Evolutionary conservation across 2,113 vertebrate genomes (phyloP), one percentile per base, ranked within the genome.

Genomic region (Thalassoma bifasciatum): DNA sequence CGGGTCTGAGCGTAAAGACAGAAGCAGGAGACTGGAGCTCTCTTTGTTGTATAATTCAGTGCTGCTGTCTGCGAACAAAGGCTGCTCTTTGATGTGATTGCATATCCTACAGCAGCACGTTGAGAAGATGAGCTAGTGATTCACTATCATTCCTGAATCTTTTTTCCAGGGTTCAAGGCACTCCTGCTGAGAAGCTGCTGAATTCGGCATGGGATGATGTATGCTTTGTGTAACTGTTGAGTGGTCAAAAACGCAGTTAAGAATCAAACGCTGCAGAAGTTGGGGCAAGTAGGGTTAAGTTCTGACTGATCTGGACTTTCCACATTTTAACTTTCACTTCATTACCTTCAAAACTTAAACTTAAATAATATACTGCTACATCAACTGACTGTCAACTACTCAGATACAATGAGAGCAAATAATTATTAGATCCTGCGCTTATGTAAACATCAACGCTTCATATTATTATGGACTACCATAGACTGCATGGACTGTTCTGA

Each of bases 1-100:
- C 7, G 26, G 64, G 70, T 65, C 58, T 24, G 26, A 60, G 47
- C 30, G 26, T 30, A n/a, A 46, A 79, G 75, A 79, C 66, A 72
- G 79, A 72, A 62, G 40, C 71, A 67, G 65, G 36, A 70, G 63
- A 63, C 40, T 24, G 34, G 24, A 13, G 56, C 36, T 37, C 17
- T 60, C 72, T 86, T 76, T 86, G 79, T 86, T 79, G 63, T 72
- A 79, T 86, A 69, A 82, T 86, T 72, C 61, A 86, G 68, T 47
- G 36, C 72, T 58, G 36, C 60, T 8, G 24, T 52, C 61, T 62
- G 70, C 75, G 79, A 76, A 76, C 79, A 79, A 53, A 79, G 26
- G 44, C 17, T 13, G 14, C 49, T 26, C 52, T 82, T 82, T 82
- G 83, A 86, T 79, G 79, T 72, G 47, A 57, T 21, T 56, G 49